A percentile compares a stretch with the other conserved stretches of the same genome.
These are phyloP conservation scores for Leistus spinibarbis DNA, from an alignment of 2,888 invertebrate species.

Conservation along the genomic window DNA sequence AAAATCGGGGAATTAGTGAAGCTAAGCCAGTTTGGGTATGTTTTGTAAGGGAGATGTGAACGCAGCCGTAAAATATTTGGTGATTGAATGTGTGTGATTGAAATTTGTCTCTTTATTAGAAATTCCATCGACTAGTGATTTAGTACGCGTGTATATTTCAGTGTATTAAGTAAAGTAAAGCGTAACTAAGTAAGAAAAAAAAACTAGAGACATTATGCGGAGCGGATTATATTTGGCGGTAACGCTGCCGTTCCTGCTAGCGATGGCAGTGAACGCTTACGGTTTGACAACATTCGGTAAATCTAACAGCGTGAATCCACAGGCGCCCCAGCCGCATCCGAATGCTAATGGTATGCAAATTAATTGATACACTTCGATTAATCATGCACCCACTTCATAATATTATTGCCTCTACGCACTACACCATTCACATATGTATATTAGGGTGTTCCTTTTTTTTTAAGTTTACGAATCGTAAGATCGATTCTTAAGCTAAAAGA, in stretches of 20 bases:
- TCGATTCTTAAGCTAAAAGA: too few relatives aligned
- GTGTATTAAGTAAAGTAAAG: constrained; percentile 1
- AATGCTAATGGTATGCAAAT: constrained; percentile 47
- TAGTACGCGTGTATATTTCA: background rate
- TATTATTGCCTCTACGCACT: background rate
- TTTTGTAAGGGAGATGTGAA: too few relatives aligned
- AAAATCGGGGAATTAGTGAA: too few relatives aligned
- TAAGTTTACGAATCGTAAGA: too few relatives aligned
- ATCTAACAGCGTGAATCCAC: constrained; percentile 49
- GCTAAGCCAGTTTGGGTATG: too few relatives aligned
- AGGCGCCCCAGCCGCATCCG: constrained; percentile 44
- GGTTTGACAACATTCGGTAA: constrained; percentile 57
- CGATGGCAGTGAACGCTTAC: constrained; percentile 58
- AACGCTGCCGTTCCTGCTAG: constrained; percentile 62
- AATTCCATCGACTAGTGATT: too few relatives aligned
- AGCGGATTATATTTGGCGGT: constrained; percentile 57
- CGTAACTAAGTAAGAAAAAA: background rate
- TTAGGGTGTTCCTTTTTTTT: too few relatives aligned
- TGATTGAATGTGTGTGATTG: too few relatives aligned
- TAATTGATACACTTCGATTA: background rate
- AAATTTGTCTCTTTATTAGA: too few relatives aligned
- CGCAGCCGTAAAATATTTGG: too few relatives aligned
- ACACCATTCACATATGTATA: background rate
- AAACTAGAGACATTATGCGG: constrained; percentile 47
- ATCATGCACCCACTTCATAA: background rate